Percentiles rank a stretch among this genome's conserved stretches.
phyloP scores from a whole-genome alignment of 2,113 vertebrate genomes.

The Clarias gariepinus region DNA sequence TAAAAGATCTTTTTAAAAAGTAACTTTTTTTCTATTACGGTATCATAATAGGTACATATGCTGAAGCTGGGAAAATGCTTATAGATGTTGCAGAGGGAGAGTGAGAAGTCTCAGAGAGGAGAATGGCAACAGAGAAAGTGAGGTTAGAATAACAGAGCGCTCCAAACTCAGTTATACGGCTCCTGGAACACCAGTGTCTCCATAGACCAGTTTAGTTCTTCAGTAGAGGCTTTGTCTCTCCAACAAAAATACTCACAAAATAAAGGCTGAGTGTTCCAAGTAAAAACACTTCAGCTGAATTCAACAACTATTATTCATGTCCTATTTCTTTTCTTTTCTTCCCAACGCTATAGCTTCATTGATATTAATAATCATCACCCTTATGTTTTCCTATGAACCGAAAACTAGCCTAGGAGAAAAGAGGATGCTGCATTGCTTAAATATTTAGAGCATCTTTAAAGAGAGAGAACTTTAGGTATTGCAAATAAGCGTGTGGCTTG shows the following conservation, averaged over 20 bases:
- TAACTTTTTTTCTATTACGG: background rate
- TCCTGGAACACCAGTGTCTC: constrained; percentile 71
- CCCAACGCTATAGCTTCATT: constrained; percentile 60
- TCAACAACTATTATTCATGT: constrained; percentile 75
- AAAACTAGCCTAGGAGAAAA: constrained; percentile 56
- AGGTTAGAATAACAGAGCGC: constrained; percentile 74
- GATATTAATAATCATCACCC: constrained; percentile 69
- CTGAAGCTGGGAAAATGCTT: constrained; percentile 23
- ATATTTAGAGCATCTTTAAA: background rate
- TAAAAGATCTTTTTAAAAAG: constrained; percentile 4
- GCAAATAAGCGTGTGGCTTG: background rate
- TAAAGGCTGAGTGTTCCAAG: constrained; percentile 76
- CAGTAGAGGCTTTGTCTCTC: constrained; percentile 68
- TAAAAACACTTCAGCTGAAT: constrained; percentile 77
- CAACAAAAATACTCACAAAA: constrained; percentile 80
- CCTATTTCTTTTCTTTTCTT: constrained; percentile 55
- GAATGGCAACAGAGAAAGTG: constrained; percentile 54
- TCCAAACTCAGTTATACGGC: constrained; percentile 71
- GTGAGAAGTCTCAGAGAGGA: constrained; percentile 43
- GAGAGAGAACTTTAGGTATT: background rate
- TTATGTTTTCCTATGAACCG: constrained; percentile 52
- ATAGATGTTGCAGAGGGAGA: constrained; percentile 39
- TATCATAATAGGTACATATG: constrained; percentile 3
- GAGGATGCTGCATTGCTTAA: background rate
- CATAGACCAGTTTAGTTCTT: constrained; percentile 71